Evolutionary conservation across 2,888 invertebrate species (phyloP).

Genomic region (Eupeodes latifasciatus): DNA sequence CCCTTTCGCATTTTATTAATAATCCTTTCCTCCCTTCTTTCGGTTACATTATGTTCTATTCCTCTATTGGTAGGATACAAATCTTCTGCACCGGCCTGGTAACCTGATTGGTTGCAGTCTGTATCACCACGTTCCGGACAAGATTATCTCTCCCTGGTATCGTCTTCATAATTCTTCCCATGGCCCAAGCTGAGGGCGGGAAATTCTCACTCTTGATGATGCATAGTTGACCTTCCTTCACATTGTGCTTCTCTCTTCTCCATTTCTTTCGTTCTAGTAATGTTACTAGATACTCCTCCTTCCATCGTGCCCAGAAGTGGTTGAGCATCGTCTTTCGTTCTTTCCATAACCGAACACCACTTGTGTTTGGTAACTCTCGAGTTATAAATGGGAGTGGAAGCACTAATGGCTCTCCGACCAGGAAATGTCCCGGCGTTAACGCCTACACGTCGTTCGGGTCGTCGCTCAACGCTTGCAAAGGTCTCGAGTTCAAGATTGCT

Average conservation of each 20-base stretch:
- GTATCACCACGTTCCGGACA: background rate
- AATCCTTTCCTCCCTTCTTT: no score
- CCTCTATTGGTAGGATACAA: background rate
- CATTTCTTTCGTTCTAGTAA: background rate
- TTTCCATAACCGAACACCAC: no score
- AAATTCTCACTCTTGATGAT: background rate
- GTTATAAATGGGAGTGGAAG: no score
- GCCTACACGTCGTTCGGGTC: no score
- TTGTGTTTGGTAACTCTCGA: no score
- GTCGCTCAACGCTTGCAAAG: no score
- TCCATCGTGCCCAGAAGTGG: background rate
- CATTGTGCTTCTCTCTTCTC: background rate
- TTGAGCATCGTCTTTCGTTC: no score
- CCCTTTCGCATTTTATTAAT: no score
- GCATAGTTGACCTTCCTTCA: background rate
- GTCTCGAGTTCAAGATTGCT: no score
- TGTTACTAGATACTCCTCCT: background rate
- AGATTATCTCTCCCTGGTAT: background rate
- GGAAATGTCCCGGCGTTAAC: no score
- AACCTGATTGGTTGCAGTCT: constrained; percentile 4
- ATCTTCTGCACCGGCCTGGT: background rate
- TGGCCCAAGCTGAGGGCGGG: background rate
- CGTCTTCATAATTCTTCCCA: background rate
- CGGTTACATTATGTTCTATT: no score
- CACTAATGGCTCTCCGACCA: no score